Conservation (phyloP, 1,140 invertebrate genomes). For the Myzus persicae region DNA sequence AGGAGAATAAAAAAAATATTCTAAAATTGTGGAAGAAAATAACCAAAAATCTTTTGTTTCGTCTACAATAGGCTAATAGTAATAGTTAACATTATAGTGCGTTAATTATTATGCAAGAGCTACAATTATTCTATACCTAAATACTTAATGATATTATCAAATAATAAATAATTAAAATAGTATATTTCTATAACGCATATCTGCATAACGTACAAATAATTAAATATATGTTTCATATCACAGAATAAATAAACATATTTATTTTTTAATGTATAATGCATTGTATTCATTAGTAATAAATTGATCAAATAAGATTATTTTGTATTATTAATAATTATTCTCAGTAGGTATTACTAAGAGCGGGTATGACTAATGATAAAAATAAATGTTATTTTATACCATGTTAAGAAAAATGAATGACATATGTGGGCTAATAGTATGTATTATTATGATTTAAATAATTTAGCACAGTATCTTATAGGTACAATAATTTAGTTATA, state of each 20-base stretch:
- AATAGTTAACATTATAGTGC: background rate
- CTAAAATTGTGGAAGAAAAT: background rate
- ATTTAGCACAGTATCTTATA: background rate
- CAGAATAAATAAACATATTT: too few species aligned
- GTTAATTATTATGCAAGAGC: background rate
- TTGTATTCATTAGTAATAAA: too few species aligned
- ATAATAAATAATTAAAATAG: too few species aligned
- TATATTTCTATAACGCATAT: too few species aligned
- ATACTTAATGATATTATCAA: too few species aligned
- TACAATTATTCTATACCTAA: background rate
- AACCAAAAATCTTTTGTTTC: background rate
- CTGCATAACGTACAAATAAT: too few species aligned
- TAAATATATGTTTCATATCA: too few species aligned
- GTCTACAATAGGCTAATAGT: background rate
- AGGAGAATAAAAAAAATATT: background rate
- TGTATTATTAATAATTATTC: background rate
- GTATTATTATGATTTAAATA: background rate
- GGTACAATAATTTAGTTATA: background rate
- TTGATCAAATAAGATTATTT: too few species aligned
- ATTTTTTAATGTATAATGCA: too few species aligned
- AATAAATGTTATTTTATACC: background rate
- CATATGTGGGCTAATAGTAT: background rate
- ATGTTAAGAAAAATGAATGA: background rate
- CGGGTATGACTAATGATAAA: background rate
- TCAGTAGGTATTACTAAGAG: background rate